Evolutionary conservation across 1,140 invertebrate species (phyloP).

Genomic region (Drosophila dunni): DNA sequence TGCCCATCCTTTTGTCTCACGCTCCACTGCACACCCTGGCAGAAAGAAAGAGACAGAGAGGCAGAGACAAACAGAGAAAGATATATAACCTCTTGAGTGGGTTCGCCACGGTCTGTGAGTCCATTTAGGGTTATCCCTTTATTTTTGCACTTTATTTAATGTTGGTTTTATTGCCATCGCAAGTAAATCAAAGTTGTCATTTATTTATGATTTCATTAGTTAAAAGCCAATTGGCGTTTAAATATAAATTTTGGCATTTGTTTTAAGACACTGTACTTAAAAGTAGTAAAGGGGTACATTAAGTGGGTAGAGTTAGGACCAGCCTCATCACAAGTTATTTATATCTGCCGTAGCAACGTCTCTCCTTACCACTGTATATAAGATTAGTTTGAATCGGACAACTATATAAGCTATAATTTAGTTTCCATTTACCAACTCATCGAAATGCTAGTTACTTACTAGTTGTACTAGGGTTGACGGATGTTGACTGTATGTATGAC

Average conservation of each 20-base stretch:
- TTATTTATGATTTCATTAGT: slow-evolving; percentile 77
- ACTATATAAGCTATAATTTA: background rate
- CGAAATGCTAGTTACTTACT: no score
- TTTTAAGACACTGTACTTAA: background rate
- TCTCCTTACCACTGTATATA: background rate
- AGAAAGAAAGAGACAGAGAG: background rate
- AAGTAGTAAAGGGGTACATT: no score
- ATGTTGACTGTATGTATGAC: no score
- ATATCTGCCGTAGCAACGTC: no score
- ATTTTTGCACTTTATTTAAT: slow-evolving; percentile 74
- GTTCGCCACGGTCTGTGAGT: slow-evolving; percentile 24
- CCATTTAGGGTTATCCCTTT: slow-evolving; percentile 56
- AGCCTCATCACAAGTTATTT: no score
- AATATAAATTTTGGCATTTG: background rate
- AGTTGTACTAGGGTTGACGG: no score
- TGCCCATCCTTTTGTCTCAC: slow-evolving; percentile 26
- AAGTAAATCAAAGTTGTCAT: slow-evolving; percentile 69
- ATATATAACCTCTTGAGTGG: slow-evolving; percentile 27
- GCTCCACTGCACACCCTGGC: slow-evolving; percentile 47
- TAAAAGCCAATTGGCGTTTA: slow-evolving; percentile 47
- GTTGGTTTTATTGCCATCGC: slow-evolving; percentile 56
- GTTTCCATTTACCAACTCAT: no score
- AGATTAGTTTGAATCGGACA: background rate
- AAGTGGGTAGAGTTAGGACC: no score
- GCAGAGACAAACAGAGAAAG: background rate